phyloP scores from a whole-genome alignment of 2,888 invertebrate genomes.

The Lissonota sp. region DNA sequence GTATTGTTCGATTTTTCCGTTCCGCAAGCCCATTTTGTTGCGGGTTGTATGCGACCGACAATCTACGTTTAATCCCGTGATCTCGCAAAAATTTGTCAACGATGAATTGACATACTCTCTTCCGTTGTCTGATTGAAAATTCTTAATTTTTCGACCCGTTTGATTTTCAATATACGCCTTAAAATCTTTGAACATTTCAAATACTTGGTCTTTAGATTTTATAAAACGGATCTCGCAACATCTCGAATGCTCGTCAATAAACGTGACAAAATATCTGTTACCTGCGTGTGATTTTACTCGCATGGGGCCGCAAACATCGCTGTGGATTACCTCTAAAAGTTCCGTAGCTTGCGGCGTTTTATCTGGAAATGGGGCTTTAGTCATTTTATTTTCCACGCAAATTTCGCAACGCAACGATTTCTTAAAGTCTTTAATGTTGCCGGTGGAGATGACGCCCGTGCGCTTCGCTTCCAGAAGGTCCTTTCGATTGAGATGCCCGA shows the following conservation, averaged over 20 bases:
- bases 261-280: slow-evolving; percentile 66
- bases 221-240: slow-evolving; percentile 67
- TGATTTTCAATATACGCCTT: slow-evolving; percentile 65
- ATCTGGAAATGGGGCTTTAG: slow-evolving; percentile 49
- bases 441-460: slow-evolving; percentile 18
- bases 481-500: slow-evolving; percentile 37
- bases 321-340: slow-evolving; percentile 67
- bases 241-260: slow-evolving; percentile 68
- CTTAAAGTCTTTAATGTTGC: slow-evolving; percentile 30
- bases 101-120: slow-evolving; percentile 60
- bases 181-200: slow-evolving; percentile 64
- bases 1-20: slow-evolving; percentile 70
- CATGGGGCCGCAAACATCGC: slow-evolving; percentile 68
- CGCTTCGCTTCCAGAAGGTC: slow-evolving; percentile 22
- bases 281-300: slow-evolving; percentile 58
- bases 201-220: slow-evolving; percentile 64
- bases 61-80: slow-evolving; percentile 67
- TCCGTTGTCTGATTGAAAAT: slow-evolving; percentile 66
- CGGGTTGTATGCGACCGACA: slow-evolving; percentile 69
- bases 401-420: slow-evolving; percentile 52
- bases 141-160: slow-evolving; percentile 64
- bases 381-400: slow-evolving; percentile 54
- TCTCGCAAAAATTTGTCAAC: slow-evolving; percentile 66
- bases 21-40: slow-evolving; percentile 74
- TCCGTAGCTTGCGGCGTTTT: slow-evolving; percentile 34